Conservation (phyloP, 2,888 invertebrate genomes). For the Blastobasis lacticolella region DNA sequence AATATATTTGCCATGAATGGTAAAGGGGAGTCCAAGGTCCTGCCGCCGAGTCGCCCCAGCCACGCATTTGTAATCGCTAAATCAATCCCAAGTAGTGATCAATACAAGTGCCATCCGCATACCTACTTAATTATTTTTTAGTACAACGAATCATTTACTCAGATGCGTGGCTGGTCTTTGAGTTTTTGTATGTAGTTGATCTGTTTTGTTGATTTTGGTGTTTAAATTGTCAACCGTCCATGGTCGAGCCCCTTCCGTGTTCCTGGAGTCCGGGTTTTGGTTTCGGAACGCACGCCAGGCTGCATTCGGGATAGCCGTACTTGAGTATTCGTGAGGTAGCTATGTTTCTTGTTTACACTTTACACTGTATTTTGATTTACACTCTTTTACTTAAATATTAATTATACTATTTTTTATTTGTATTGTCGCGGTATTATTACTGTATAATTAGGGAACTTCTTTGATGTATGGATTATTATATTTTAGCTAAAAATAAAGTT, state of each 20-base stretch:
- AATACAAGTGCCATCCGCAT: slow-evolving; percentile 30
- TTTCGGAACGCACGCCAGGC: slow-evolving; percentile 1
- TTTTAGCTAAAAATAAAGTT: slow-evolving; percentile 75
- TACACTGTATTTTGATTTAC: slow-evolving; percentile 20
- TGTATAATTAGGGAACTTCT: slow-evolving; percentile 66
- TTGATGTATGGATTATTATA: slow-evolving; percentile 75
- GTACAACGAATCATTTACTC: slow-evolving; percentile 7
- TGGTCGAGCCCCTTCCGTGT: too few relatives aligned
- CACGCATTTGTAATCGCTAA: too few relatives aligned
- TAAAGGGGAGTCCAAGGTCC: too few relatives aligned
- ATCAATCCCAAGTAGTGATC: slow-evolving; percentile 12
- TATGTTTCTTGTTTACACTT: slow-evolving; percentile 27
- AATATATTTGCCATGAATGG: too few relatives aligned
- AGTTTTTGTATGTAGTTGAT: too few relatives aligned
- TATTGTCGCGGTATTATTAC: slow-evolving; percentile 61
- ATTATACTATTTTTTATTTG: slow-evolving; percentile 30
- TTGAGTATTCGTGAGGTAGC: slow-evolving; percentile 36
- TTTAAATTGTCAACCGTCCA: too few relatives aligned
- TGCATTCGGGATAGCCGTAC: not conserved
- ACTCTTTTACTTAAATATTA: not conserved
- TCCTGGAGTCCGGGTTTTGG: not conserved
- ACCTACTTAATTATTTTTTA: slow-evolving; percentile 8
- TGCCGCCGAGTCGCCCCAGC: too few relatives aligned
- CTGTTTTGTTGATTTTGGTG: too few relatives aligned
- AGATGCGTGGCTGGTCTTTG: too few relatives aligned